Evolutionary conservation across 2,113 vertebrate species (phyloP).

Genomic region (Kryptolebias marmoratus): DNA sequence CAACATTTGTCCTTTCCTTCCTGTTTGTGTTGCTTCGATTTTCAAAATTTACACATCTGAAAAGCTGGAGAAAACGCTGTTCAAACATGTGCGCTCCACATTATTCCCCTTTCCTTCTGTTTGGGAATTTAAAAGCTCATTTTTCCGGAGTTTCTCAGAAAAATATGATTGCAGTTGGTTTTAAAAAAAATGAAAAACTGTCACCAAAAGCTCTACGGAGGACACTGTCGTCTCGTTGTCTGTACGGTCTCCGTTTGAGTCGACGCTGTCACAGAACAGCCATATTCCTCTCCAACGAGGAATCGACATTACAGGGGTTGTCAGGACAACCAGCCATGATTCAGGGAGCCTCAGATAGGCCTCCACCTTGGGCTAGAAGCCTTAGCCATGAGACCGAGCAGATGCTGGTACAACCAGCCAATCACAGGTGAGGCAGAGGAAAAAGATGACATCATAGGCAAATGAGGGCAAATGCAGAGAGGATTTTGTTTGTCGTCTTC

Average conservation of each 20-base stretch:
- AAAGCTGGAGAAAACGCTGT: too few species aligned
- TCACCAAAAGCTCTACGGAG: neutral
- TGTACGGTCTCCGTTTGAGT: constrained; percentile 53
- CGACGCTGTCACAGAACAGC: constrained; percentile 75
- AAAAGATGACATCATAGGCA: constrained; percentile 95
- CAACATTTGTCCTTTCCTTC: constrained; percentile 7
- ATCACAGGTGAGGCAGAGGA: constrained; percentile 75
- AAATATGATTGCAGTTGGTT: neutral
- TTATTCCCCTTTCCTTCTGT: neutral
- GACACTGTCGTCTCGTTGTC: constrained; percentile 5
- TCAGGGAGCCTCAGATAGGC: constrained; percentile 85
- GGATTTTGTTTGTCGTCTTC: constrained; percentile 73
- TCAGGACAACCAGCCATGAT: constrained; percentile 91
- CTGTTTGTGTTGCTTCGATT: neutral
- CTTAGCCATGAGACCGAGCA: constrained; percentile 86
- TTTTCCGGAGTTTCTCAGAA: neutral
- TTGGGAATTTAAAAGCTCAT: neutral
- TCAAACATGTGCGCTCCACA: neutral
- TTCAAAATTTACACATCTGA: too few species aligned
- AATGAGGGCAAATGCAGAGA: constrained; percentile 81
- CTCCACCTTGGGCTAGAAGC: constrained; percentile 88
- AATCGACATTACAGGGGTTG: constrained; percentile 88
- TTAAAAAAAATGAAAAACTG: too few species aligned
- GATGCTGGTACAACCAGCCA: constrained; percentile 88
- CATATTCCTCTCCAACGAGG: constrained; percentile 82